phyloP scores from a whole-genome alignment of 2,888 invertebrate species.

The Physocephala rufipes region DNA sequence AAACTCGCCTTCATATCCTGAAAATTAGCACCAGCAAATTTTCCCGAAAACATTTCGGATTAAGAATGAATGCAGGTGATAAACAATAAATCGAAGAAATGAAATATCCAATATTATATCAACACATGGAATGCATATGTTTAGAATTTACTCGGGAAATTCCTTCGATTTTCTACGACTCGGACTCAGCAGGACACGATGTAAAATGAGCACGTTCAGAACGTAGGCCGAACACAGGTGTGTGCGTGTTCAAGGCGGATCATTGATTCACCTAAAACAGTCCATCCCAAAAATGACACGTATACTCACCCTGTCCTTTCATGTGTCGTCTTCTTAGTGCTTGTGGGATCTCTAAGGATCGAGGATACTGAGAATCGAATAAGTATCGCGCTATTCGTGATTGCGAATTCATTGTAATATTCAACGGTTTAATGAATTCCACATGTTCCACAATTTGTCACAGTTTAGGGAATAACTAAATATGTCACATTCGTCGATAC shows the following conservation, averaged over 20 bases:
- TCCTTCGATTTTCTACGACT: neutral
- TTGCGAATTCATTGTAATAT: neutral
- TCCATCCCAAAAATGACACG: neutral
- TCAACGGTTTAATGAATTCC: constrained; percentile 32
- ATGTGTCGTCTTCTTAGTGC: neutral
- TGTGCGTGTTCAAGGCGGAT: neutral
- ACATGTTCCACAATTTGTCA: constrained; percentile 16
- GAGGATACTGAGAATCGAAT: neutral
- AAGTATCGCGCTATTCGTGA: too few species aligned
- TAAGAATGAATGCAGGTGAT: neutral
- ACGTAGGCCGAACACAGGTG: neutral
- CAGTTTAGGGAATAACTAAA: neutral
- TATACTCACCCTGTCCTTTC: neutral
- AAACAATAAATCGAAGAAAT: neutral
- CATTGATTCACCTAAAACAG: neutral
- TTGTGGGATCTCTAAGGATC: neutral
- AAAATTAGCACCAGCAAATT: too few species aligned
- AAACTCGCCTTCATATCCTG: too few species aligned
- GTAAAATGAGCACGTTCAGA: neutral
- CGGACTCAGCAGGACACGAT: constrained; percentile 1
- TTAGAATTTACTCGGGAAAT: neutral
- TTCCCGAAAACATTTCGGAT: neutral
- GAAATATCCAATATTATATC: constrained; percentile 1
- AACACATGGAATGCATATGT: constrained; percentile 27
- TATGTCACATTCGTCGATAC: constrained; percentile 28